Percentiles rank a stretch among this genome's conserved stretches.
Conservation (phyloP, 1,140 invertebrate species). For the Eueides isabella region DNA sequence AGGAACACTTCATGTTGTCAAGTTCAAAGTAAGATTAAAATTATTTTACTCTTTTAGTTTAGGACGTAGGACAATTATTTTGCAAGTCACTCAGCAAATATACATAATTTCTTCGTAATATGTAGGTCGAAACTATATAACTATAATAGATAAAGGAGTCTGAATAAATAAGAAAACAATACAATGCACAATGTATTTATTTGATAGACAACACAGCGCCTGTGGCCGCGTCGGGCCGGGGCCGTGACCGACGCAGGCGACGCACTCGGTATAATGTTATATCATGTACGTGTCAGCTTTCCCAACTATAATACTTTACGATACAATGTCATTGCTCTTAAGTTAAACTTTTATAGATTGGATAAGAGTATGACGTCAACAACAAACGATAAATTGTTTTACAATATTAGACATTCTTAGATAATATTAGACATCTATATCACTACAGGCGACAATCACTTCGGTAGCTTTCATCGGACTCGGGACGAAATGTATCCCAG, state of each 20-base stretch:
- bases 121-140: no score
- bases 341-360: neutral
- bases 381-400: conserved; percentile 32
- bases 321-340: conserved; percentile 31
- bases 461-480: neutral
- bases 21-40: no score
- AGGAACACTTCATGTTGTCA: no score
- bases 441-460: neutral
- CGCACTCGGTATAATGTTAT: conserved; percentile 13
- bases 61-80: no score
- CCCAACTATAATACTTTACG: conserved; percentile 26
- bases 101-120: no score
- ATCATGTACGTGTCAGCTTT: conserved; percentile 17
- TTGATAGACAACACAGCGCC: conserved; percentile 72
- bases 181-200: conserved; percentile 44
- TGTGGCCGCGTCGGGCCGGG: neutral
- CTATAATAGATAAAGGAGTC: neutral
- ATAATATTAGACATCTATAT: neutral
- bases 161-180: conserved; percentile 36
- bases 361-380: conserved; percentile 33
- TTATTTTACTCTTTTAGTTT: no score
- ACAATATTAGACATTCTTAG: conserved; percentile 20
- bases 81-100: no score
- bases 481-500: neutral
- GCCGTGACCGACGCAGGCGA: neutral